A percentile compares a stretch with the other conserved stretches of the same genome.
These are phyloP conservation scores for Drosophila pallidifrons DNA, from an alignment of 1,140 invertebrate genomes.

Conservation along the genomic window DNA sequence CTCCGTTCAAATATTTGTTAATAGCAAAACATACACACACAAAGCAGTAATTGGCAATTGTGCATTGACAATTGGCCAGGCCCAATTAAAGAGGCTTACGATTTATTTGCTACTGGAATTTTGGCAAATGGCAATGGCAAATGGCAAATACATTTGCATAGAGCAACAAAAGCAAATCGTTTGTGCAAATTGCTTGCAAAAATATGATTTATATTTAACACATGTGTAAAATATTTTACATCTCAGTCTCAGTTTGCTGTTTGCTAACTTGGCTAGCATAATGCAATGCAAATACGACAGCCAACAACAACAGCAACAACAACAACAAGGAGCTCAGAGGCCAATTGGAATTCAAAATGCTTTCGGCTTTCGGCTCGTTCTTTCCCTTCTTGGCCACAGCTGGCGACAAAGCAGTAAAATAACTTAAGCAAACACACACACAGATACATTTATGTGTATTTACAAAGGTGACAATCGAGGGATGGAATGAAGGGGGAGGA, in stretches of 20 bases:
- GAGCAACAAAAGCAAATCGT: conserved; percentile 66
- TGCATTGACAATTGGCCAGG: conserved; percentile 2
- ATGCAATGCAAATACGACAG: conserved; percentile 73
- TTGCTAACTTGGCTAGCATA: conserved; percentile 56
- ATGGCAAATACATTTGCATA: conserved; percentile 63
- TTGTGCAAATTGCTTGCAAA: conserved; percentile 79
- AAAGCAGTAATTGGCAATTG: conserved; percentile 1
- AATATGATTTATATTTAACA: conserved; percentile 77
- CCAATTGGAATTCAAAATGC: conserved; percentile 55
- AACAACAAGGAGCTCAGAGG: conserved; percentile 41
- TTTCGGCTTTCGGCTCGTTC: conserved; percentile 1
- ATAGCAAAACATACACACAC: conserved; percentile 40
- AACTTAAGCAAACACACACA: conserved; percentile 66
- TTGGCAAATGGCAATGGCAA: conserved; percentile 47
- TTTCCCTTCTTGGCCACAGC: conserved; percentile 43
- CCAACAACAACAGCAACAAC: neutral
- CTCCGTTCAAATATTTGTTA: conserved; percentile 12
- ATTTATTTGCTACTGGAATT: conserved; percentile 13
- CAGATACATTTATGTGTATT: conserved; percentile 39
- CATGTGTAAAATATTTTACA: conserved; percentile 57
- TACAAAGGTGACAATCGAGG: neutral
- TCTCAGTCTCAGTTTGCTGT: conserved; percentile 30
- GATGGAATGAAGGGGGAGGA: conserved; percentile 1
- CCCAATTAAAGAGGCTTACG: conserved; percentile 36
- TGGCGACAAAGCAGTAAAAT: conserved; percentile 70